Evolutionary conservation across 2,888 invertebrate genomes (phyloP).

Genomic region (Augiades crinisus): DNA sequence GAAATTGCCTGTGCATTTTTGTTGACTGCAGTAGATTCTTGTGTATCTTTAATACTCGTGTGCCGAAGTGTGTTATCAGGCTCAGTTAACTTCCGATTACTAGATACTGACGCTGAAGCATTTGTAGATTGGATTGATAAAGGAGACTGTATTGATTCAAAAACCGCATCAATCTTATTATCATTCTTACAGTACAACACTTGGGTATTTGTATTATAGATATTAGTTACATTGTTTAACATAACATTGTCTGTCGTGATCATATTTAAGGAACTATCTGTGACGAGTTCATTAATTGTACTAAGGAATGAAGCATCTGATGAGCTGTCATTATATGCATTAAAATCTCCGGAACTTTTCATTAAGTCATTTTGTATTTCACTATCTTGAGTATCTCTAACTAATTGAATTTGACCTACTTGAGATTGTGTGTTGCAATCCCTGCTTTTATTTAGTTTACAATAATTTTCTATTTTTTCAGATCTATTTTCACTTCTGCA

Average conservation of each 20-base stretch:
- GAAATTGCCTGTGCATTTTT: constrained; percentile 8
- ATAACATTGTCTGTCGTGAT: constrained; percentile 36
- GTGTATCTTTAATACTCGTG: background rate
- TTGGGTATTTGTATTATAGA: constrained; percentile 38
- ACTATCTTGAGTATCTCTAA: constrained; percentile 28
- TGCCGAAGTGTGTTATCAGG: background rate
- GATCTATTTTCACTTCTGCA: constrained; percentile 64
- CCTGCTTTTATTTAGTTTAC: constrained; percentile 77
- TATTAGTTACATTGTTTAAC: constrained; percentile 32
- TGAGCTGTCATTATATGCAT: constrained; percentile 49
- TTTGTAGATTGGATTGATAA: constrained; percentile 10
- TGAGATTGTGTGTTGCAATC: constrained; percentile 53
- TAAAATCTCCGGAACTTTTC: constrained; percentile 39
- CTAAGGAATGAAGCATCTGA: constrained; percentile 65
- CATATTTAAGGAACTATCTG: constrained; percentile 41
- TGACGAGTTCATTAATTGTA: constrained; percentile 52
- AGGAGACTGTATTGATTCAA: constrained; percentile 30
- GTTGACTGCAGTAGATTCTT: background rate
- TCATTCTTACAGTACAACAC: constrained; percentile 46
- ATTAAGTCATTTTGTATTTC: constrained; percentile 28
- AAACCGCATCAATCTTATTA: constrained; percentile 32
- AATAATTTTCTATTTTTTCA: constrained; percentile 77
- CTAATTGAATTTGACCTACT: constrained; percentile 4
- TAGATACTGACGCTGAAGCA: background rate
- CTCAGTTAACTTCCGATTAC: background rate